Percentiles rank a stretch among this genome's conserved stretches.
These are phyloP conservation scores for Microcebus lehilahytsara DNA, from an alignment of 2,113 vertebrate genomes.

Conservation along the genomic window DNA sequence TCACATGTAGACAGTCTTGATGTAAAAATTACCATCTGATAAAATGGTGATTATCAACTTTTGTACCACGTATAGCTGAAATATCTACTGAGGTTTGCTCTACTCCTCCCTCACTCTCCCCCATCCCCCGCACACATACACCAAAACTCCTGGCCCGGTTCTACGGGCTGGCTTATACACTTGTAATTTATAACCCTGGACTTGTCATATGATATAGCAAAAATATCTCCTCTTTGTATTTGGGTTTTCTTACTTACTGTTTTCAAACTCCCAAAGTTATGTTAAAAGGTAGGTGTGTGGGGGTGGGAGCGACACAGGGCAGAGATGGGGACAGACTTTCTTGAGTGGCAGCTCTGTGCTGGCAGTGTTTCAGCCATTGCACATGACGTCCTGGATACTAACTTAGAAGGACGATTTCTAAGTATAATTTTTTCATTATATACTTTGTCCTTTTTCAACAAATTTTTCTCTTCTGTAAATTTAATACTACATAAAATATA, in stretches of 20 bases:
- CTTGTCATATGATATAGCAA: not conserved
- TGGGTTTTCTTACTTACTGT: not conserved
- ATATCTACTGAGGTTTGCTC: not conserved
- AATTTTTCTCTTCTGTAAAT: not conserved
- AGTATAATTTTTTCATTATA: not conserved
- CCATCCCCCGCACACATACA: not conserved
- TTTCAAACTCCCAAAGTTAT: not conserved
- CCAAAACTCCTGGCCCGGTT: not conserved
- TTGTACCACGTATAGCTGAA: not conserved
- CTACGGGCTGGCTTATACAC: not conserved
- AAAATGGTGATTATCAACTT: not conserved
- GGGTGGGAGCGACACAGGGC: not conserved
- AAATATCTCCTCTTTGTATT: not conserved
- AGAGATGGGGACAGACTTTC: not conserved
- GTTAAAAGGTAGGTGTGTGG: not conserved
- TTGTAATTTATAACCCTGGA: not conserved
- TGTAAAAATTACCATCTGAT: not conserved
- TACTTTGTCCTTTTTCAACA: not conserved
- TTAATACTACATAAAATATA: not conserved
- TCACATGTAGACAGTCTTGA: not conserved
- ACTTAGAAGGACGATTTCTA: not conserved
- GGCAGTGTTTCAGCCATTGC: rapidly evolving
- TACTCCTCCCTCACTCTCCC: not conserved
- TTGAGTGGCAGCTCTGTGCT: not conserved
- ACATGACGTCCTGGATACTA: not conserved